Conservation (phyloP, 1,140 invertebrate genomes). For the Cyrtorhinus lividipennis region DNA sequence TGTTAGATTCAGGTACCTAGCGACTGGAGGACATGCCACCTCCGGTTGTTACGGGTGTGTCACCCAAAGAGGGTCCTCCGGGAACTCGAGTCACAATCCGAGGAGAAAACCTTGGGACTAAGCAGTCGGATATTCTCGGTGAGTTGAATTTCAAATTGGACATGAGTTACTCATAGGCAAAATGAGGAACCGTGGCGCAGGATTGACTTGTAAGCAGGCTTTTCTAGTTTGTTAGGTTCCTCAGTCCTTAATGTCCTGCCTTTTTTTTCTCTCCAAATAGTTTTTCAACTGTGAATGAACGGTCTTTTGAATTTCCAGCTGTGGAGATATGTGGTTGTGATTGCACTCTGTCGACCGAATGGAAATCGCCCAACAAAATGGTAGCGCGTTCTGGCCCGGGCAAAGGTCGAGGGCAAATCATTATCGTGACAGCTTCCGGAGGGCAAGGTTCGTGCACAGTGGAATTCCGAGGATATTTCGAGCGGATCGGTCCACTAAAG, state of each 20-base stretch:
- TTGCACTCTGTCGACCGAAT: constrained; percentile 88
- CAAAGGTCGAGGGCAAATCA: constrained; percentile 89
- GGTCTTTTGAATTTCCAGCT: no score
- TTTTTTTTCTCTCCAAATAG: no score
- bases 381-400: constrained; percentile 85
- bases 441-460: constrained; percentile 50
- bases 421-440: constrained; percentile 78
- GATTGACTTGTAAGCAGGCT: not conserved
- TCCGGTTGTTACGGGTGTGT: constrained; percentile 88
- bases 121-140: constrained; percentile 75
- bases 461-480: constrained; percentile 45
- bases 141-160: constrained; percentile 28
- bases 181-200: not conserved
- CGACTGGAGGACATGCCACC: no score
- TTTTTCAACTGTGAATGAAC: no score
- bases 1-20: no score
- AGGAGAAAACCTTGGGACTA: constrained; percentile 85
- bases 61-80: constrained; percentile 94
- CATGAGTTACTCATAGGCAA: not conserved
- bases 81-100: constrained; percentile 90
- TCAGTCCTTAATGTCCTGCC: not conserved
- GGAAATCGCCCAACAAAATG: constrained; percentile 96
- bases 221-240: not conserved
- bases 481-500: constrained; percentile 82
- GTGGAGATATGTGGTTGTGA: constrained; percentile 91